Base-by-base conservation (phyloP, 2,797 vertebrate species). In the Anguilla anguilla region DNA sequence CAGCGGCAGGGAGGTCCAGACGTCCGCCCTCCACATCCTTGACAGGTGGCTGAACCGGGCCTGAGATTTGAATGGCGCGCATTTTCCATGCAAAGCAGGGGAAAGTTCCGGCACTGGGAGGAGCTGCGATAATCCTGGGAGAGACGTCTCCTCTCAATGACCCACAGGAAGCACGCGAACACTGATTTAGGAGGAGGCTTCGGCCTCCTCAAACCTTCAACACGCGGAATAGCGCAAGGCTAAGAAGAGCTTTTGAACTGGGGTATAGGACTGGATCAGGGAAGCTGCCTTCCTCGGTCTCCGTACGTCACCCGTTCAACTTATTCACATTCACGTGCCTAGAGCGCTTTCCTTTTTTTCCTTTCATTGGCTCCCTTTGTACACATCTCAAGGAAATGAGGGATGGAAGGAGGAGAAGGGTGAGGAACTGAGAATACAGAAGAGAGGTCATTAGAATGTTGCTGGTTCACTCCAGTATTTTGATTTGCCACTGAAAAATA, bases 21-120 rank as follows among this genome's bases (percentile, higher is more conserved):
- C 39, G 39, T 43, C 39, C 39, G 39, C 64, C 64, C 25, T n/a
- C 25, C 64, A 7, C 64, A n/a, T 67, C 64, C 64, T 25, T 25
- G 17, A 64, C 22, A 25, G 59, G 59, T 25, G 22, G 59, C 59
- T 25, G n/a, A 25, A n/a, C 64, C 64, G 7, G 64, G 64, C 64
- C 64, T n/a, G 64, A 28, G n/a, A 67, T 67, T 67, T 67, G 64
- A 67, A 67, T 67, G 64, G n/a, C n/a, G 64, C 10, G 1, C 19
- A 67, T 67, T 67, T n/a, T n/a, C 86, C 59, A 87, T 67, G 86
- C 79, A 87, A 87, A 87, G 1, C 43, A 64, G 79, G 13, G 19
- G 43, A 81, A 43, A 74, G 28, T 74, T 39, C 72, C 13, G 6
- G 39, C 31, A 13, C 7, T 6, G 35, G 35, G 31, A 79, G 31